phyloP scores from a whole-genome alignment of 2,888 invertebrate species.

The Galerucella pusilla region DNA sequence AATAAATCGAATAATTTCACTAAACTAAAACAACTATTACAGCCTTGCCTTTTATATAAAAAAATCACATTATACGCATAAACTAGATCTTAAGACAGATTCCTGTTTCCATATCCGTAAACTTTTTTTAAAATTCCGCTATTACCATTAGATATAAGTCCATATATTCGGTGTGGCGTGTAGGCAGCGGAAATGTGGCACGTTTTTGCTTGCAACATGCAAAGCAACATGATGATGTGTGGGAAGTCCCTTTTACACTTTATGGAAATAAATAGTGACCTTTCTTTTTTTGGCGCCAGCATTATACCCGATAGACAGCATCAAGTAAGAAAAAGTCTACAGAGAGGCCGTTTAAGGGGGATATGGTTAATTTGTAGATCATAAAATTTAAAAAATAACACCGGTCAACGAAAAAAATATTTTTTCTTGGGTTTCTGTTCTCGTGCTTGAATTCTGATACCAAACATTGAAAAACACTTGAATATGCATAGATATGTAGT shows the following conservation, averaged over 20 bases:
- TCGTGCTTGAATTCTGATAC: no score
- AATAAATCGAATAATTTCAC: no score
- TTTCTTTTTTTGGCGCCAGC: slow-evolving; percentile 26
- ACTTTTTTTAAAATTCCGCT: slow-evolving; percentile 16
- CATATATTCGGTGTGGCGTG: slow-evolving; percentile 29
- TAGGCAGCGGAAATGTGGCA: slow-evolving; percentile 43
- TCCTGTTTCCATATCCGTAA: slow-evolving; percentile 21
- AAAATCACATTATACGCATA: not conserved
- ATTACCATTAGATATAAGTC: slow-evolving; percentile 34
- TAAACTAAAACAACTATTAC: not conserved
- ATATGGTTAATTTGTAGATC: not conserved
- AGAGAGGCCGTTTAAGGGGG: not conserved
- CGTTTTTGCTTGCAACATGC: slow-evolving; percentile 39
- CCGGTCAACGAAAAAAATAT: no score
- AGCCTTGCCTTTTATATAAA: not conserved
- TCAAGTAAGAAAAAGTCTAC: not conserved
- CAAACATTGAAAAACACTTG: no score
- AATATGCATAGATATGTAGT: no score
- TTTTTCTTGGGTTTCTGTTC: no score
- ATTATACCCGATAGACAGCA: not conserved
- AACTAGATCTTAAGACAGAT: slow-evolving; percentile 17
- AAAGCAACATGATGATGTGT: slow-evolving; percentile 14
- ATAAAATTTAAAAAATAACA: not conserved
- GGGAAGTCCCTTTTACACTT: slow-evolving; percentile 26
- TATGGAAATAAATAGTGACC: slow-evolving; percentile 30